Evolutionary conservation across 2,797 vertebrate genomes (phyloP).

Genomic region (Antrozous pallidus): DNA sequence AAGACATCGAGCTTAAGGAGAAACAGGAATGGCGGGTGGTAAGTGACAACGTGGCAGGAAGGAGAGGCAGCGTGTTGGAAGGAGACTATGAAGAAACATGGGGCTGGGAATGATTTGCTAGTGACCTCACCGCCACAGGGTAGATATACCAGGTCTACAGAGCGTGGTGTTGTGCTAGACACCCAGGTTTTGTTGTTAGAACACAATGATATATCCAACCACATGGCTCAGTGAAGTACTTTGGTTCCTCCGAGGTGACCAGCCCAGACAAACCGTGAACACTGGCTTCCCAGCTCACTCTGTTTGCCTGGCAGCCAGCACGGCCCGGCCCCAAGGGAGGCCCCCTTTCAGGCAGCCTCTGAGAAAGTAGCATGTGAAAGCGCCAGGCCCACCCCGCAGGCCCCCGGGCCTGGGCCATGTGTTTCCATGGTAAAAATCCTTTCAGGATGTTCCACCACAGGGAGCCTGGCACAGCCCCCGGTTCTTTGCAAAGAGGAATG

Average conservation of each 20-base stretch:
- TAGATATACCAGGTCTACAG: not conserved
- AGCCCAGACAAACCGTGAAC: not conserved
- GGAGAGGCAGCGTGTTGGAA: accelerated
- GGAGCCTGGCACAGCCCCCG: not conserved
- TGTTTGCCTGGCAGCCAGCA: not conserved
- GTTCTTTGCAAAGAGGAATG: not conserved
- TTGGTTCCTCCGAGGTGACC: not conserved
- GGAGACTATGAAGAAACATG: not conserved
- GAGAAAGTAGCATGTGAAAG: not conserved
- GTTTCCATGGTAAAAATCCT: conserved; percentile 15
- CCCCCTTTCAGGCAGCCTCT: not conserved
- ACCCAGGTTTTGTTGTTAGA: not conserved
- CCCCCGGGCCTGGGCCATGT: not conserved
- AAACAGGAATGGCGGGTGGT: not conserved
- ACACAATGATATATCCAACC: not conserved
- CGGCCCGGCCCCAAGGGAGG: not conserved
- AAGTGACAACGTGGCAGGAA: not conserved
- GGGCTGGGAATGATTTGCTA: not conserved
- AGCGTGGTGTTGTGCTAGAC: not conserved
- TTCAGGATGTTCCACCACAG: not conserved
- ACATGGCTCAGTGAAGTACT: not conserved
- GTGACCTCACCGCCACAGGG: not conserved
- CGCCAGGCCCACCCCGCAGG: not conserved
- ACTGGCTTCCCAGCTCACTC: not conserved
- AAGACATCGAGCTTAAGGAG: not conserved